Percentiles rank a stretch among this genome's conserved stretches.
phyloP scores from a whole-genome alignment of 2,888 invertebrate genomes.

The Pasiphila rectangulata region DNA sequence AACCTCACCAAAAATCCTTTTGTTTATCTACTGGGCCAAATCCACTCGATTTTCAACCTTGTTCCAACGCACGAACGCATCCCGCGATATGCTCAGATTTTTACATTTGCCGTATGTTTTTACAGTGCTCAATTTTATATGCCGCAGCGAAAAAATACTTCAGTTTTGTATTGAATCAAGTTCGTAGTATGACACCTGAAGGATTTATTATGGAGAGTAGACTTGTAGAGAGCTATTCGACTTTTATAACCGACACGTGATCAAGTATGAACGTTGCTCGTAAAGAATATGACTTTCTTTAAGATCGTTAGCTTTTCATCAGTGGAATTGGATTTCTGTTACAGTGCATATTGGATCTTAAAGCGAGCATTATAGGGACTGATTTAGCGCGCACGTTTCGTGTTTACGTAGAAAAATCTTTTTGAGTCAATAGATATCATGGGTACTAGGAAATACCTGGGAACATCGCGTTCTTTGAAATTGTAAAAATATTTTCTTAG shows the following conservation, averaged over 20 bases:
- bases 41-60: constrained; percentile 21
- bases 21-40: constrained; percentile 24
- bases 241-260: constrained; percentile 19
- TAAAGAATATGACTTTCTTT: constrained; percentile 12
- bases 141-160: constrained; percentile 36
- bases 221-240: constrained; percentile 12
- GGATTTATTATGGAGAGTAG: constrained; percentile 28
- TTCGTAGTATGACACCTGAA: constrained; percentile 28
- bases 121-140: constrained; percentile 42
- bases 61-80: constrained; percentile 7
- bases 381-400: no score
- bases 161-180: constrained; percentile 31
- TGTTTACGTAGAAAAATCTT: no score
- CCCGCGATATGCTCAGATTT: neutral
- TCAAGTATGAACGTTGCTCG: constrained; percentile 8
- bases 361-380: no score
- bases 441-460: no score
- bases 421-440: no score
- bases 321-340: neutral
- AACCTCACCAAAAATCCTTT: constrained; percentile 33
- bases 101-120: constrained; percentile 43
- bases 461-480: no score
- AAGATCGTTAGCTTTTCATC: constrained; percentile 10
- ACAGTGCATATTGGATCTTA: neutral
- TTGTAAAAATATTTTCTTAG: no score